These are phyloP conservation scores for Cygnus olor DNA, from an alignment of 2,797 vertebrate genomes.

Conservation along the genomic window DNA sequence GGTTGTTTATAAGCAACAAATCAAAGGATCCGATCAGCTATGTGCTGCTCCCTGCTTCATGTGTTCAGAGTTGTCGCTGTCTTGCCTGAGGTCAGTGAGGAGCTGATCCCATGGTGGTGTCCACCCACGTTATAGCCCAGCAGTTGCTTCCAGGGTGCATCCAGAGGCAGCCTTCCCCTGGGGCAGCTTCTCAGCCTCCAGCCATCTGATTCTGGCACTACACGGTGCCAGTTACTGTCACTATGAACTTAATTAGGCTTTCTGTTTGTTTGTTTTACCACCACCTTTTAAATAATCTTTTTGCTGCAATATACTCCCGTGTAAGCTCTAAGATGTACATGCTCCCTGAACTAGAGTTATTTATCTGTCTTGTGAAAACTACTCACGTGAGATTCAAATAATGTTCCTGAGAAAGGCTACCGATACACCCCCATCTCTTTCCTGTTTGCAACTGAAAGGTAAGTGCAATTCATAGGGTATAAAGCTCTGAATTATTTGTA, in stretches of 20 bases:
- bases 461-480: not conserved
- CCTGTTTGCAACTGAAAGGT: not conserved
- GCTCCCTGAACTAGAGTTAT: not conserved
- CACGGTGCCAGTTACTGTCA: no score
- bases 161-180: not conserved
- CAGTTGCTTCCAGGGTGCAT: not conserved
- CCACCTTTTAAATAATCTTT: not conserved
- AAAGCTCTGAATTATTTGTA: not conserved
- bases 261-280: no score
- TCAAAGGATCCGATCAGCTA: not conserved
- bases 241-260: not conserved
- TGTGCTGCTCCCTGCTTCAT: rapidly evolving
- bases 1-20: not conserved
- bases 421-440: not conserved
- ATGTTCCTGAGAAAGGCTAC: not conserved
- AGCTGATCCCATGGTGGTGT: rapidly evolving
- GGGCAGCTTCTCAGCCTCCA: not conserved
- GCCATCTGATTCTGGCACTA: not conserved
- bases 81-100: not conserved
- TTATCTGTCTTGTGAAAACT: not conserved
- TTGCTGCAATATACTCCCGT: not conserved
- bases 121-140: not conserved
- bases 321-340: not conserved
- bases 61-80: not conserved
- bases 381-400: no score